phyloP scores from a whole-genome alignment of 2,888 invertebrate species.

The Vannuccia rotundouncinata region DNA sequence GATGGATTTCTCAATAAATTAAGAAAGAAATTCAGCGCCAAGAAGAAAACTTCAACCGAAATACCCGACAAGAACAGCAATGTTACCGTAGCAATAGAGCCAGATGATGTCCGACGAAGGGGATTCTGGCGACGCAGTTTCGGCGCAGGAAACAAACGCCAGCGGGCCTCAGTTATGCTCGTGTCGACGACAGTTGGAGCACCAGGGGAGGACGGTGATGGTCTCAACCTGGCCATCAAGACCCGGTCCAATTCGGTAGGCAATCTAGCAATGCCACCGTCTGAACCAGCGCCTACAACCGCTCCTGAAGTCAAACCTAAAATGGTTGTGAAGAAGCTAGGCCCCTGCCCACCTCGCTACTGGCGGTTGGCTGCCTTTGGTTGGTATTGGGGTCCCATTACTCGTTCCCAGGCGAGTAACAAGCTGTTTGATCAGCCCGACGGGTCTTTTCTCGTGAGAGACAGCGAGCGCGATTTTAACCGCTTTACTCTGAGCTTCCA shows the following conservation, averaged over 20 bases:
- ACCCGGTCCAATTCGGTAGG: not conserved
- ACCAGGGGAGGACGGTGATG: not conserved
- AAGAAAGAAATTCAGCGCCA: constrained; percentile 14
- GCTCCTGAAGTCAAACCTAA: not conserved
- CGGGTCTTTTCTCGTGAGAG: constrained; percentile 38
- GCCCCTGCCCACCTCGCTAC: constrained; percentile 28
- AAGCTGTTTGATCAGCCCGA: constrained; percentile 15
- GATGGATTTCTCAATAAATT: constrained; percentile 16
- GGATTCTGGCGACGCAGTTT: constrained; percentile 21
- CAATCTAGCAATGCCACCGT: not conserved
- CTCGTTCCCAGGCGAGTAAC: constrained; percentile 30
- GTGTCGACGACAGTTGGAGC: not conserved
- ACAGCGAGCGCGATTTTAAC: constrained; percentile 34
- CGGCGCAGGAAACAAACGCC: constrained; percentile 4
- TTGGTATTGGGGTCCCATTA: constrained; percentile 40
- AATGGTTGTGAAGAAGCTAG: not conserved
- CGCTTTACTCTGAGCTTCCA: constrained; percentile 39
- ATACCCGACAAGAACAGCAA: not conserved
- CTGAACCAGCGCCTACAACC: not conserved
- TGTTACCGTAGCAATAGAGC: not conserved
- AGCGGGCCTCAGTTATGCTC: constrained; percentile 7
- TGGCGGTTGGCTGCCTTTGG: constrained; percentile 31
- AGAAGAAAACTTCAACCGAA: not conserved
- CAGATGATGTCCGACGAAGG: not conserved
- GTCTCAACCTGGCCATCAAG: not conserved